These are phyloP conservation scores for Rhabdomys pumilio DNA, from an alignment of 2,797 vertebrate genomes.

Conservation along the genomic window DNA sequence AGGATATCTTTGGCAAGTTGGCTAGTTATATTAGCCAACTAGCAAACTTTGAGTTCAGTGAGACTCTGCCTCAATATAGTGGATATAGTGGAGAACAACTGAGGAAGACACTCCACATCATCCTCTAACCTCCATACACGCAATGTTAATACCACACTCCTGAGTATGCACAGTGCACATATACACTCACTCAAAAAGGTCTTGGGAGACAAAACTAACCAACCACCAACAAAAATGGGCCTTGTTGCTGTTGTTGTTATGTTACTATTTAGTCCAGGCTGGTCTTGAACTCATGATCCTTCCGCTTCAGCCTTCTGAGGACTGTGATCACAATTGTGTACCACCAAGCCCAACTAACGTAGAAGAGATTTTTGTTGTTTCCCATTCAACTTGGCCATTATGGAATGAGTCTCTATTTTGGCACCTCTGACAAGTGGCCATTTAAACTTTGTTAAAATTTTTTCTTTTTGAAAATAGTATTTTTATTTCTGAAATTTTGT, in stretches of 20 bases:
- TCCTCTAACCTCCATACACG: background rate
- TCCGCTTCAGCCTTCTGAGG: background rate
- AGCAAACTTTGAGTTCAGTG: background rate
- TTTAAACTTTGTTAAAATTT: conserved; percentile 66
- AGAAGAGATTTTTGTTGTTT: conserved; percentile 48
- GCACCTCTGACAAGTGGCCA: conserved; percentile 1
- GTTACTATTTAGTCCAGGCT: background rate
- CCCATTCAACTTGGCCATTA: conserved; percentile 15
- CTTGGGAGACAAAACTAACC: background rate
- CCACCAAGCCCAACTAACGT: background rate
- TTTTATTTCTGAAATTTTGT: conserved; percentile 62
- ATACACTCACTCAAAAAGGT: background rate
- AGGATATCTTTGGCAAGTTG: background rate
- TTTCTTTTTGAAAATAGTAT: conserved; percentile 25
- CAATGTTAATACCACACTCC: background rate
- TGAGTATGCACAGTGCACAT: background rate
- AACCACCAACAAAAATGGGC: background rate
- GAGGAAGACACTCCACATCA: background rate
- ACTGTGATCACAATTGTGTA: background rate
- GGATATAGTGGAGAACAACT: background rate
- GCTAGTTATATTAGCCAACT: background rate
- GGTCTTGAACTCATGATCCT: background rate
- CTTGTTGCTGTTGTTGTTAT: background rate
- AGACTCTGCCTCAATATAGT: background rate
- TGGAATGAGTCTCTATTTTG: conserved; percentile 46